phyloP scores from a whole-genome alignment of 2,888 invertebrate genomes.

The Drosophila paramelanica region DNA sequence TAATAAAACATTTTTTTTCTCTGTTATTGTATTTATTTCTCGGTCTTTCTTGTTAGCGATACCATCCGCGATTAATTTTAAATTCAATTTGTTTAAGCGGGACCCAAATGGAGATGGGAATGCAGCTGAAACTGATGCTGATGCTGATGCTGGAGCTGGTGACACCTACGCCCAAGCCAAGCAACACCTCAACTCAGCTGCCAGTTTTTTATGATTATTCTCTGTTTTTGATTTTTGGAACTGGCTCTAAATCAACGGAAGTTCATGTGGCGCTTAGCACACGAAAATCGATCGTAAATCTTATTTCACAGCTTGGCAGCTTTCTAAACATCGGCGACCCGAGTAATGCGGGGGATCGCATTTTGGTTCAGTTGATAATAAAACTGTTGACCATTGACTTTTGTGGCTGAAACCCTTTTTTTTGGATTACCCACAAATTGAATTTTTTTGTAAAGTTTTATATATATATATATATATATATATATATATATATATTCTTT shows the following conservation, averaged over 20 bases:
- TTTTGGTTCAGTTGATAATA: conserved; percentile 46
- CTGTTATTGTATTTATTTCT: conserved; percentile 8
- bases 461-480: background rate
- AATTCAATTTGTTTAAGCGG: conserved; percentile 60
- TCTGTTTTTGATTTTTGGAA: background rate
- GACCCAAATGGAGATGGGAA: conserved; percentile 12
- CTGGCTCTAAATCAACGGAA: conserved; percentile 67
- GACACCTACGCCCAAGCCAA: conserved; percentile 66
- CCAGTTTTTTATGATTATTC: conserved; percentile 18
- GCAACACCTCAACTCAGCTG: conserved; percentile 39
- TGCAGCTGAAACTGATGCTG: background rate
- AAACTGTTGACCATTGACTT: conserved; percentile 43
- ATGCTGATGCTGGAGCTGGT: conserved; percentile 19
- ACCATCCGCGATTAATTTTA: conserved; percentile 66
- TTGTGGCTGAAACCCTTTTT: conserved; percentile 17
- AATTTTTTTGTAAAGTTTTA: background rate
- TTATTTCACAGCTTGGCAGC: conserved; percentile 58
- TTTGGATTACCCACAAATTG: conserved; percentile 13
- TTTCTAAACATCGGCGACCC: conserved; percentile 44
- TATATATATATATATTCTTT: too few relatives aligned
- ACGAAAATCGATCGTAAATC: conserved; percentile 66
- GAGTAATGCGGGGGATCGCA: conserved; percentile 50
- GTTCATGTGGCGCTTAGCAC: conserved; percentile 77
- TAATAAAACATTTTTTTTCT: conserved; percentile 76
- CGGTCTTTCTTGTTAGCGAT: conserved; percentile 42